phyloP scores from a whole-genome alignment of 1,140 invertebrate species.

The Drosophila repletoides region DNA sequence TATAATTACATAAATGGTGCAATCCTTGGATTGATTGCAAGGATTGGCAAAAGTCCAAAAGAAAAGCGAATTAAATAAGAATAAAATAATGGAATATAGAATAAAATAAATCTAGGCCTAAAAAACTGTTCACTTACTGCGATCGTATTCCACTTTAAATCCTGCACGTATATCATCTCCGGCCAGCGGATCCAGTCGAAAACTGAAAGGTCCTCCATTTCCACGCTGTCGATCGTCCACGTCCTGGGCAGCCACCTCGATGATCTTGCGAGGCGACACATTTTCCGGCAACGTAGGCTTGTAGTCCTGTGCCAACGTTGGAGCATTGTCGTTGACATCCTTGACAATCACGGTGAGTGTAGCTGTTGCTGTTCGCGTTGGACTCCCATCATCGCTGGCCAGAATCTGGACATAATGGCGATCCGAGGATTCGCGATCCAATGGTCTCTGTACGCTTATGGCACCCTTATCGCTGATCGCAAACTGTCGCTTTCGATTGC shows the following conservation, averaged over 20 bases:
- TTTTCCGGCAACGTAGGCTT: slow-evolving; percentile 86
- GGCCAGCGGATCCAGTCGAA: slow-evolving; percentile 85
- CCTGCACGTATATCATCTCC: slow-evolving; percentile 85
- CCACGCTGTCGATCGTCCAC: slow-evolving; percentile 85
- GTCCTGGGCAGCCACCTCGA: slow-evolving; percentile 87
- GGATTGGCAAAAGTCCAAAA: too few relatives aligned
- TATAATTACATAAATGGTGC: too few relatives aligned
- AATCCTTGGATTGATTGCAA: too few relatives aligned
- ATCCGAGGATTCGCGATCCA: slow-evolving; percentile 85
- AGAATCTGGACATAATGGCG: slow-evolving; percentile 85
- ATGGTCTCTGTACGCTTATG: slow-evolving; percentile 84
- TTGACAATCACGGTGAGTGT: slow-evolving; percentile 86
- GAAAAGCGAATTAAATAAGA: too few relatives aligned
- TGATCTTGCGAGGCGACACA: slow-evolving; percentile 84
- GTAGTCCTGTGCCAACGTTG: slow-evolving; percentile 85
- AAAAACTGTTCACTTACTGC: slow-evolving; percentile 83
- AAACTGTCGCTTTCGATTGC: slow-evolving; percentile 85
- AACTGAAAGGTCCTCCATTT: slow-evolving; percentile 87
- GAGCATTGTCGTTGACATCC: slow-evolving; percentile 88
- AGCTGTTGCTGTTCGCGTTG: slow-evolving; percentile 86
- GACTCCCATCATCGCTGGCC: slow-evolving; percentile 86
- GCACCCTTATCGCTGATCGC: slow-evolving; percentile 85
- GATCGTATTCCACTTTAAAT: slow-evolving; percentile 86
- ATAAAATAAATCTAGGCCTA: too few relatives aligned
- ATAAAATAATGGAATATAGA: too few relatives aligned